Base-by-base conservation (phyloP, 2,113 vertebrate species). In the Danionella cerebrum region DNA sequence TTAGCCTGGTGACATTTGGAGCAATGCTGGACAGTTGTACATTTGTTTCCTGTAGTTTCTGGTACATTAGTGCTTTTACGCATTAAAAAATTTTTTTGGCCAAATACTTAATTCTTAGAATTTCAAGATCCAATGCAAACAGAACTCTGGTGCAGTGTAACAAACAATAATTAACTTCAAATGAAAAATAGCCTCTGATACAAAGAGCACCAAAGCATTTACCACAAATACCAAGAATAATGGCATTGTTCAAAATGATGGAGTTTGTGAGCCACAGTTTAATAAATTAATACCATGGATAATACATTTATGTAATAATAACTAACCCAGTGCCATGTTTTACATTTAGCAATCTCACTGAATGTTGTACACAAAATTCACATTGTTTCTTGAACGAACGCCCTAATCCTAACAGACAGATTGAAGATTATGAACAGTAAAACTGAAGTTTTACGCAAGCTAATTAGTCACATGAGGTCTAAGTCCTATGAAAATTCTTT, bases 1-100 rank as follows among this genome's bases (percentile, higher is more conserved):
- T 62, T 62, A 67, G 18, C 44, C 59, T 36, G 29, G 29, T 48
- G 59, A 36, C 48, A 42, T 60, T 9, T 53, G 24, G 27, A 67
- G 39, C 53, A 24, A 38, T 24, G 39, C 21, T 2, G 24, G 6
- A 16, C 60, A 6, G 38, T 52, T 53, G 24, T 48, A 18, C 24
- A 22, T 25, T 50, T 24, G 57, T n/a, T 33, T 44, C 24, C 14
- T 33, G 36, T 54, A 39, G 18, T 31, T 16, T 31, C 38, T 3
- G 12, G 38, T 29, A 60, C 0, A 3, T 12, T 16, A 2, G 6
- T 60, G n/a, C n/a, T n/a, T n/a, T n/a, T n/a, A n/a, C n/a, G n/a
- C n/a, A n/a, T n/a, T n/a, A n/a, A n/a, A n/a, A n/a, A n/a, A n/a
- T n/a, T n/a, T n/a, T n/a, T n/a, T n/a, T n/a, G n/a, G n/a, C n/a